Base-by-base conservation (phyloP, 2,113 vertebrate species). In the Stigmatopora argus region DNA sequence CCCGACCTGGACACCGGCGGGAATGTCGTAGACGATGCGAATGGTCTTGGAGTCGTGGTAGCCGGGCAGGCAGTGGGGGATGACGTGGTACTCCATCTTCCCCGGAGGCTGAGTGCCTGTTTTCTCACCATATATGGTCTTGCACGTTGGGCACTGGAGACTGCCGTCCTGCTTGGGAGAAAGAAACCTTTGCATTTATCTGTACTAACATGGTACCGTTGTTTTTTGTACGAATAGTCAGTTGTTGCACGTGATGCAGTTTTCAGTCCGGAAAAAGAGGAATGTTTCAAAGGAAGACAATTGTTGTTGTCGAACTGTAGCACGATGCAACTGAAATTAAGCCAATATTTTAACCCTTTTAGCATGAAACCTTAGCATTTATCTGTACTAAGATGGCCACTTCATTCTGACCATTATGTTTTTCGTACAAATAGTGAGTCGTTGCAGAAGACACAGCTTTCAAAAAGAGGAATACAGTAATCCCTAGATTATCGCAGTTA, bases 51-150 rank as follows among this genome's bases (percentile, higher is more conserved):
- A 92, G 80, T 96, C 94, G 0, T 87, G 69, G 67, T 94, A 93
- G 63, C 96, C 96, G 0, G 96, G 96, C 66, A 98, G 92, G 46
- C 93, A 95, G 88, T 98, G 95, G 4, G 96, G 96, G 77, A 98
- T 98, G 76, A 98, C 88, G 34, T 98, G 96, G 64, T 96, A 98
- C 67, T 97, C 94, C 96, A 98, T 98, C 88, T 98, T 98, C 92
- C 96, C 96, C 0, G 96, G 96, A 0, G 96, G 95, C 89, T 98
- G 96, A 0, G 94, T 97, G 57, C 96, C 96, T 0, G 96, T 98
- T 88, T 98, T 98, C 90, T 97, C 95, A 57, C 96, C 96, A 0
- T 98, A 98, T 78, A 98, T 98, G 75, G 95, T 94, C 87, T 98
- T 98, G 70, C 96, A 98, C 26, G 96, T 98, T 19, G 96, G 95